These are phyloP conservation scores for Drepana falcataria DNA, from an alignment of 2,888 invertebrate species.

Conservation along the genomic window DNA sequence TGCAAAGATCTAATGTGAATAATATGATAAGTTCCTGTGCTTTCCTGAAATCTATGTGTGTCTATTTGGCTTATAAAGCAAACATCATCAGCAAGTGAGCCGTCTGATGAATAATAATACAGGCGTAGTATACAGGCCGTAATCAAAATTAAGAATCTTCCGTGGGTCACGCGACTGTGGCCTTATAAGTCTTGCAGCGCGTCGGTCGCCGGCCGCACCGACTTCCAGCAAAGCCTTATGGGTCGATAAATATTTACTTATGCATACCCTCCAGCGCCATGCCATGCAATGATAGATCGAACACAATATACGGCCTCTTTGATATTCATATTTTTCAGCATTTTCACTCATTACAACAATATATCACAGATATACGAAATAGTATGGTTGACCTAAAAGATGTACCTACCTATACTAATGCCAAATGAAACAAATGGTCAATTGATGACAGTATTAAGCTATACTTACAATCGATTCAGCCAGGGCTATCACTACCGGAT, in stretches of 20 bases:
- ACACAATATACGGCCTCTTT: constrained; percentile 7
- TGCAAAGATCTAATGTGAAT: no score
- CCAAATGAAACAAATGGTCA: no score
- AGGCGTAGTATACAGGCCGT: constrained; percentile 48
- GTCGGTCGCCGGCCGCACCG: constrained; percentile 17
- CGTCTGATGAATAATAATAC: constrained; percentile 56
- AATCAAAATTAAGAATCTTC: constrained; percentile 66
- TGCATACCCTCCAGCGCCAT: constrained; percentile 44
- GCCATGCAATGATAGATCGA: constrained; percentile 42
- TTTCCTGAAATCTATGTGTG: not conserved
- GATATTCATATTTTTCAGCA: no score
- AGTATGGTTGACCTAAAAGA: no score
- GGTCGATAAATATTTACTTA: constrained; percentile 62
- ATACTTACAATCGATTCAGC: no score
- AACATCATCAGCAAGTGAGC: constrained; percentile 48
- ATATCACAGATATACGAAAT: no score
- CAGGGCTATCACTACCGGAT: no score
- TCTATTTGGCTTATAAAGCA: constrained; percentile 39
- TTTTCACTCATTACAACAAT: no score
- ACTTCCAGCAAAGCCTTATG: constrained; percentile 24
- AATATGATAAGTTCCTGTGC: no score
- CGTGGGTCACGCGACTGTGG: constrained; percentile 54
- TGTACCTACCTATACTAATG: no score
- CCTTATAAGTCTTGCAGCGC: constrained; percentile 29
- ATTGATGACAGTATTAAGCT: no score